Base-by-base conservation (phyloP, 1,140 invertebrate genomes). In the Oreohelix idahoensis region DNA sequence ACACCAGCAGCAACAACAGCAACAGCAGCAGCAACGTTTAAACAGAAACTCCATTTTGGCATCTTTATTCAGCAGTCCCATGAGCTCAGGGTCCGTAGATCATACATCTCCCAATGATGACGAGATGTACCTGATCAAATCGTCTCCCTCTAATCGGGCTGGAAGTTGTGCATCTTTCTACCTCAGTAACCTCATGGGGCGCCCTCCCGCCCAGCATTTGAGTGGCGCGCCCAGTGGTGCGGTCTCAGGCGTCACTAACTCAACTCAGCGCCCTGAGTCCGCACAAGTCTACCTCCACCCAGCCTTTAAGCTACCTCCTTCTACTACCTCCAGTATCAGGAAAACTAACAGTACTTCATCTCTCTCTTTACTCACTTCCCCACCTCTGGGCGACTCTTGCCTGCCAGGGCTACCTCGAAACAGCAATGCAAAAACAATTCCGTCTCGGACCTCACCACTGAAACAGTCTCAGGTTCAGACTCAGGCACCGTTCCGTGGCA, bases 261-360 rank as follows among this genome's bases (percentile, higher is more conserved):
- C 53, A n/a, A 58, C 76, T 26, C 29, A 63, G 26, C 45, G 76
- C 26, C 53, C 49, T 2, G 76, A 78, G 29, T 78, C 76, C 20
- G 45, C 76, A 1, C 45, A 29, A 1, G 76, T 78, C 76, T 84
- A 70, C 73, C 74, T 81, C 79, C 84, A 84, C 29, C 74, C 79
- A 70, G 84, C 84, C 32, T 81, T 84, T 36, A 58, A 81, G 76
- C 84, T 84, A 82, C 84, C 79, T 82, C 84, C 80, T 32, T 42
- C 78, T 66, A 23, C 78, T 79, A 79, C 78, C 32, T 69, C 78
- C 5, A 45, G 15, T 42, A 78, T 78, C 32, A 53, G 49, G 51
- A 78, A 78, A 58, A 58, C 2, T 58, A 78, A 78, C 38, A 71
- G 29, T 81, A 81, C 81, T 58, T 81, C 84, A 81, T n/a, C 81